Evolutionary conservation across 2,113 vertebrate genomes (phyloP).

Genomic region (Hypocryptadius cinnamomeus): DNA sequence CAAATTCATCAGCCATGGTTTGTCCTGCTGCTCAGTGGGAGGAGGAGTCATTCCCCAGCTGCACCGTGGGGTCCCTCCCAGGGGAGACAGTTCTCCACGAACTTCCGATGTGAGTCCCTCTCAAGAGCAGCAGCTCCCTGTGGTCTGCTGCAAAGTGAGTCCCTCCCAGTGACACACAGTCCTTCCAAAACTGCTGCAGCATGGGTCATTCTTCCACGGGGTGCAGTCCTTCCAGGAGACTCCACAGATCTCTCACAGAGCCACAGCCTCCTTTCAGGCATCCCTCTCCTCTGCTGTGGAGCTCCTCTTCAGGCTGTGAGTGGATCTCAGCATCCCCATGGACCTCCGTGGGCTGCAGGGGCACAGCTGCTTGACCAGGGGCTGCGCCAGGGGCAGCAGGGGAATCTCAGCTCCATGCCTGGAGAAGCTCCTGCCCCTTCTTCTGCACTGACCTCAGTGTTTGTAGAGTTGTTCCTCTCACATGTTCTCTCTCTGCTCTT

Average conservation of each 20-base stretch:
- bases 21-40: neutral
- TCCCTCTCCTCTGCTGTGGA: fast-evolving
- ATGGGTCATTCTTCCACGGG: fast-evolving
- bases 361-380: neutral
- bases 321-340: neutral
- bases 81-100: neutral
- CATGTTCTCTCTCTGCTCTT: neutral
- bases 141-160: neutral
- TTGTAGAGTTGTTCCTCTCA: neutral
- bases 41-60: neutral
- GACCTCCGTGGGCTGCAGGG: neutral
- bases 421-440: fast-evolving
- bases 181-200: neutral
- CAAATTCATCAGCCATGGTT: neutral
- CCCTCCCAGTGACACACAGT: neutral
- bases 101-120: neutral
- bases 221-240: too few relatives aligned
- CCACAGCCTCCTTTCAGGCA: neutral
- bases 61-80: neutral
- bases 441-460: neutral
- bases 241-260: neutral
- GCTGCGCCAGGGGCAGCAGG: neutral
- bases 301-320: fast-evolving
- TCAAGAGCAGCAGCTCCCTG: neutral
- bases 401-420: fast-evolving